phyloP scores from a whole-genome alignment of 2,113 vertebrate species.

The Tichodroma muraria region DNA sequence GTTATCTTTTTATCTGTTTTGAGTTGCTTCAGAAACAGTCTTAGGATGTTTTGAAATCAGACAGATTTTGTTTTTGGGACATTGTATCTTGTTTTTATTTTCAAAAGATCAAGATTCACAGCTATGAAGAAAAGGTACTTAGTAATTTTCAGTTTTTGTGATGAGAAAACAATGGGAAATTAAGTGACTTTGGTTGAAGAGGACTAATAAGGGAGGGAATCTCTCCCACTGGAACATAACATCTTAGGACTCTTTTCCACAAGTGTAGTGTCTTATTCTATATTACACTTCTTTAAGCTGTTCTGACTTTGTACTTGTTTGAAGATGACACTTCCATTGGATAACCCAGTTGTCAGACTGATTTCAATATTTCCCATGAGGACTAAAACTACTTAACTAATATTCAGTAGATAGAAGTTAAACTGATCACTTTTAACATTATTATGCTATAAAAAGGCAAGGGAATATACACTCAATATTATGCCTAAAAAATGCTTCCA shows the following conservation, averaged over 20 bases:
- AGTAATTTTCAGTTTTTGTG: not conserved
- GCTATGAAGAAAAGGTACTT: not conserved
- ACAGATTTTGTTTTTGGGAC: not conserved
- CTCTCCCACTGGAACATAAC: rapidly evolving
- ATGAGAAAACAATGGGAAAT: not conserved
- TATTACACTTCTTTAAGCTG: not conserved
- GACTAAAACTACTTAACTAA: not conserved
- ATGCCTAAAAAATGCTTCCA: not conserved
- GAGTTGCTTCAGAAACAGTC: not conserved
- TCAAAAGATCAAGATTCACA: not conserved
- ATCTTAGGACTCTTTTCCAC: not conserved
- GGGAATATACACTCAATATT: not conserved
- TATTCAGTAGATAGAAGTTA: not conserved
- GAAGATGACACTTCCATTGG: not conserved
- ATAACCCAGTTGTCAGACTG: not conserved
- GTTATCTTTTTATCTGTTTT: not conserved
- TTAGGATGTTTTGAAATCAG: not conserved
- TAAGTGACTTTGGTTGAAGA: not conserved
- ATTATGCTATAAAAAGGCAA: not conserved
- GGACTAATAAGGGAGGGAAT: not conserved
- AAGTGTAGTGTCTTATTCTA: not conserved
- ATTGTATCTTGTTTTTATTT: not conserved
- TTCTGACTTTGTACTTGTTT: not conserved
- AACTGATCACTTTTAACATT: not conserved
- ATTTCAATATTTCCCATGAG: not conserved